phyloP scores from a whole-genome alignment of 2,113 vertebrate species.

The Lamprotornis superbus region DNA sequence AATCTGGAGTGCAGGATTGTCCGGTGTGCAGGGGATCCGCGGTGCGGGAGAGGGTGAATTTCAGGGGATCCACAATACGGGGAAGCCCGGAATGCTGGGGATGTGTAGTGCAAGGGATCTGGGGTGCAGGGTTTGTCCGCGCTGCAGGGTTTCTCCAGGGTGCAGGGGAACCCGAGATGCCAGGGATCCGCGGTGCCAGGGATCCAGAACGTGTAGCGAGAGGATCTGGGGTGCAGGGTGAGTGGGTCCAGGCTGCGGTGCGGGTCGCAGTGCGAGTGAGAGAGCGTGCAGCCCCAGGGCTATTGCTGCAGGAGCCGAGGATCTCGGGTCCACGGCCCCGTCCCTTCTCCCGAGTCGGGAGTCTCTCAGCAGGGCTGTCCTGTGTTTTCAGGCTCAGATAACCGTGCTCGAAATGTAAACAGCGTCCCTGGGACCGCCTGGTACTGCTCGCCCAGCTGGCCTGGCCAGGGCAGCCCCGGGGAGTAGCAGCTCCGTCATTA shows the following conservation, averaged over 20 bases:
- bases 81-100: not conserved
- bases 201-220: not conserved
- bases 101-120: too few species aligned
- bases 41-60: not conserved
- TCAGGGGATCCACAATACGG: not conserved
- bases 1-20: not conserved
- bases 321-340: not conserved
- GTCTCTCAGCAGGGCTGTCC: not conserved
- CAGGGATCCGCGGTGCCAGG: not conserved
- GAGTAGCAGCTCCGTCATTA: not conserved
- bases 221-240: not conserved
- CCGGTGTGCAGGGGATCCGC: not conserved
- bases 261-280: not conserved
- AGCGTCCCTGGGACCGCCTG: not conserved
- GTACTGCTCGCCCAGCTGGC: not conserved
- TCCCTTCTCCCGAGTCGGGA: not conserved
- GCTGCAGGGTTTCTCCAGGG: fast-evolving
- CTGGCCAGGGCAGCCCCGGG: not conserved
- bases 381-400: not conserved
- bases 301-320: not conserved
- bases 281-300: not conserved
- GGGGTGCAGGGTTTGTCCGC: not conserved
- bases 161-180: not conserved
- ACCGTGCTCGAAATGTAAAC: not conserved
- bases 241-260: not conserved